These are phyloP conservation scores for Chloroceryle inda DNA, from an alignment of 2,797 vertebrate genomes.

Conservation along the genomic window DNA sequence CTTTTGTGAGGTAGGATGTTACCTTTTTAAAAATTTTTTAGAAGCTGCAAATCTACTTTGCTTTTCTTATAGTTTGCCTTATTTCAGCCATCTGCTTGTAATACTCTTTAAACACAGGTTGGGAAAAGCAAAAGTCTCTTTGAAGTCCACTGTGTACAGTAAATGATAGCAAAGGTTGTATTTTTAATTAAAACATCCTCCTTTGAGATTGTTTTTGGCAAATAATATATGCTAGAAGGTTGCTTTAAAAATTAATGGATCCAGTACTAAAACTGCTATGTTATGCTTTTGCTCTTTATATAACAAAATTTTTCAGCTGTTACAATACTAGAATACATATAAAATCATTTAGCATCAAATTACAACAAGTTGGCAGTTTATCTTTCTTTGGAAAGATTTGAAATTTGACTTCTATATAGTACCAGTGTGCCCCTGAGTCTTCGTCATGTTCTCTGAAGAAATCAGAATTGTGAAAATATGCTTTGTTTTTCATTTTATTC, in stretches of 20 bases:
- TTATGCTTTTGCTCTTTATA: not conserved
- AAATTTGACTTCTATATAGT: not conserved
- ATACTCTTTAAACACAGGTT: not conserved
- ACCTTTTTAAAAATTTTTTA: not conserved
- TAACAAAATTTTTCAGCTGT: not conserved
- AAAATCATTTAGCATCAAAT: not conserved
- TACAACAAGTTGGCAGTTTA: not conserved
- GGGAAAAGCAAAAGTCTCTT: conserved; percentile 4
- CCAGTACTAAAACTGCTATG: not conserved
- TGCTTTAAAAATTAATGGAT: conserved; percentile 1
- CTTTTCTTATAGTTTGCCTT: not conserved
- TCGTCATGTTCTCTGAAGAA: not conserved
- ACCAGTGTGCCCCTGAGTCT: not conserved
- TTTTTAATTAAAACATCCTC: conserved; percentile 47
- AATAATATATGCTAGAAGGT: not conserved
- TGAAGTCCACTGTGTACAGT: not conserved
- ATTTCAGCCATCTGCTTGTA: conserved; percentile 4
- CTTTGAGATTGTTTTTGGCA: conserved; percentile 27
- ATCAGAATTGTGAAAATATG: not conserved
- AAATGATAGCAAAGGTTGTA: conserved; percentile 5
- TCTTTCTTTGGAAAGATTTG: not conserved
- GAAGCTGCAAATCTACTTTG: not conserved
- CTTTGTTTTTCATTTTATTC: not conserved
- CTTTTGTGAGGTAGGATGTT: not conserved
- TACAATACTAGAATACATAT: not conserved